Evolutionary conservation across 2,888 invertebrate genomes (phyloP).

Genomic region (Drosophila peninsularis): DNA sequence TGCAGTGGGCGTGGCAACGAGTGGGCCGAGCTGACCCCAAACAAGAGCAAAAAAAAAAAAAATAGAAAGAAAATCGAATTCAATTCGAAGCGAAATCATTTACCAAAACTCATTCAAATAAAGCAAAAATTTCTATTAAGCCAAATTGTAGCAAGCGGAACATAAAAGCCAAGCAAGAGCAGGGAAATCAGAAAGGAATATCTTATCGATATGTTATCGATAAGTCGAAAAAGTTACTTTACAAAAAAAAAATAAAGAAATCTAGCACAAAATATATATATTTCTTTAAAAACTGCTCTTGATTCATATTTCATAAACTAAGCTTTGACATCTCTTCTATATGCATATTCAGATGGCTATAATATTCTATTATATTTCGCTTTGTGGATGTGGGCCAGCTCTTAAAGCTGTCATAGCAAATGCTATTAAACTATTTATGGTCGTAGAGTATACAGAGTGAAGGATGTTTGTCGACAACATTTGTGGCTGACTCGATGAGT

Average conservation of each 20-base stretch:
- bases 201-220: background rate
- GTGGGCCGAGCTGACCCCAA: constrained; percentile 20
- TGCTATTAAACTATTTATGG: constrained; percentile 15
- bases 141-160: constrained; percentile 53
- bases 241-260: background rate
- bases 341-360: background rate
- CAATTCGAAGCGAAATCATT: constrained; percentile 53
- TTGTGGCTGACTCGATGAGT: constrained; percentile 18
- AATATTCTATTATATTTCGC: background rate
- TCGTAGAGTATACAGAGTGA: constrained; percentile 14
- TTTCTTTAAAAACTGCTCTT: background rate
- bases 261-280: background rate
- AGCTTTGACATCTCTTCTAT: background rate
- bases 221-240: background rate
- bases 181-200: background rate
- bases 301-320: background rate
- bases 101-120: constrained; percentile 52
- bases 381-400: background rate
- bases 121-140: constrained; percentile 62
- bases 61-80: constrained; percentile 44
- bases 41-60: background rate
- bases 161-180: constrained; percentile 29
- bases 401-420: constrained; percentile 6
- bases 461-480: constrained; percentile 20
- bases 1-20: constrained; percentile 31